phyloP scores from a whole-genome alignment of 2,113 vertebrate genomes.

The Takifugu flavidus region DNA sequence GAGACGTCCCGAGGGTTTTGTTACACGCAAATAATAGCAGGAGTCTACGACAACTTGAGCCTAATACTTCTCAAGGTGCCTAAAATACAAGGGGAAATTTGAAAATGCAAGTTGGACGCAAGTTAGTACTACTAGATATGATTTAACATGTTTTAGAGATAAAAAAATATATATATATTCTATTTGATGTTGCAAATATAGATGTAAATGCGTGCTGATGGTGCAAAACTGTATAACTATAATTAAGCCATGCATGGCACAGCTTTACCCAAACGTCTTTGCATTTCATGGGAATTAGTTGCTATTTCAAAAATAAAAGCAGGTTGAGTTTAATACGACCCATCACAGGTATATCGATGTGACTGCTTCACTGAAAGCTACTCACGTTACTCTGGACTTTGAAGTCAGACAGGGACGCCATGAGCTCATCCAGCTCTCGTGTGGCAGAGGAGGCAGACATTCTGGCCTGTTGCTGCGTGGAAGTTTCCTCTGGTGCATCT shows the following conservation, averaged over 20 bases:
- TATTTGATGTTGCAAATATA: too few species aligned
- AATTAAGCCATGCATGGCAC: too few species aligned
- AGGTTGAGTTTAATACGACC: background rate
- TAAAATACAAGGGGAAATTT: background rate
- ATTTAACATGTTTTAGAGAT: too few species aligned
- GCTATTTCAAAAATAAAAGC: too few species aligned
- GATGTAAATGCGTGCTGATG: too few species aligned
- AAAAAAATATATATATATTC: too few species aligned
- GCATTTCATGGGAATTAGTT: too few species aligned
- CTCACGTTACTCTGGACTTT: conserved; percentile 84
- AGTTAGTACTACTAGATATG: too few species aligned
- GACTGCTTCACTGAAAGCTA: background rate
- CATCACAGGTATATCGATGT: background rate
- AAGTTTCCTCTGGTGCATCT: conserved; percentile 74
- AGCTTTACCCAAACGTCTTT: too few species aligned
- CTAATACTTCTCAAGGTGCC: conserved; percentile 4
- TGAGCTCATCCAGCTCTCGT: conserved; percentile 92
- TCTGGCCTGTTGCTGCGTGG: conserved; percentile 87
- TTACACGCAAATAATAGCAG: conserved; percentile 12
- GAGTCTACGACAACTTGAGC: background rate
- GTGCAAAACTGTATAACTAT: too few species aligned
- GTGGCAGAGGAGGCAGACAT: conserved; percentile 96
- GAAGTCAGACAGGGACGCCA: conserved; percentile 96
- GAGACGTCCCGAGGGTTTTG: conserved; percentile 11
- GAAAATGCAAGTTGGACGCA: too few species aligned